Percentiles rank a stretch among this genome's conserved stretches.
Evolutionary conservation across 2,888 invertebrate species (phyloP).

Genomic region (Pelosia muscerda): DNA sequence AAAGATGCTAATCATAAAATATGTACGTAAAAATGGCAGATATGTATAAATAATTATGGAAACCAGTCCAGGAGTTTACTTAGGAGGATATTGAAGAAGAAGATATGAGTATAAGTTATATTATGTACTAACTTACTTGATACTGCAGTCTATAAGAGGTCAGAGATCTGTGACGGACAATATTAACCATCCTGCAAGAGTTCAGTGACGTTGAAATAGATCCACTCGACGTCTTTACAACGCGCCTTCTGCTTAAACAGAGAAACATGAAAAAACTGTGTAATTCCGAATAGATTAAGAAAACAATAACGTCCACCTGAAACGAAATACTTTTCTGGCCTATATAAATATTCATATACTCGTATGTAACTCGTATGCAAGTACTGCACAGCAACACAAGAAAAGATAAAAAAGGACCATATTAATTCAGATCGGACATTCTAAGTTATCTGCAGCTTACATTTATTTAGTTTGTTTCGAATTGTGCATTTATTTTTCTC

Average conservation of each 20-base stretch:
- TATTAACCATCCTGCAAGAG: too few species aligned
- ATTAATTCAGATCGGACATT: background rate
- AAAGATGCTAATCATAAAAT: too few species aligned
- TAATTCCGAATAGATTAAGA: background rate
- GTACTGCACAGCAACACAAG: background rate
- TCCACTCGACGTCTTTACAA: background rate
- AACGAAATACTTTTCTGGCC: background rate
- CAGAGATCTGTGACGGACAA: too few species aligned
- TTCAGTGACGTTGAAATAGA: background rate
- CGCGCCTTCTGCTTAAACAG: background rate
- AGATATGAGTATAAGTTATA: too few species aligned
- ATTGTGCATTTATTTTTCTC: conserved; percentile 63
- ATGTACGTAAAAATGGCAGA: too few species aligned
- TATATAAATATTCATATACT: background rate
- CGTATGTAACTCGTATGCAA: background rate
- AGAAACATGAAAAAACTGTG: background rate
- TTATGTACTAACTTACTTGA: too few species aligned
- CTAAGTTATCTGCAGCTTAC: background rate
- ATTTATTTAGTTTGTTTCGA: conserved; percentile 36
- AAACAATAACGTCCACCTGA: background rate
- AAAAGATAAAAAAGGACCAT: background rate
- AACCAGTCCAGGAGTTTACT: too few species aligned
- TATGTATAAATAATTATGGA: too few species aligned
- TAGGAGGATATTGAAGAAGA: too few species aligned
- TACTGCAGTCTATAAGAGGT: too few species aligned